Evolutionary conservation across 30 jellyfish, hydroid and myxozoan species (phyloP), one percentile per base, ranked within the genome.

Genomic region (Cassiopea andromeda): DNA sequence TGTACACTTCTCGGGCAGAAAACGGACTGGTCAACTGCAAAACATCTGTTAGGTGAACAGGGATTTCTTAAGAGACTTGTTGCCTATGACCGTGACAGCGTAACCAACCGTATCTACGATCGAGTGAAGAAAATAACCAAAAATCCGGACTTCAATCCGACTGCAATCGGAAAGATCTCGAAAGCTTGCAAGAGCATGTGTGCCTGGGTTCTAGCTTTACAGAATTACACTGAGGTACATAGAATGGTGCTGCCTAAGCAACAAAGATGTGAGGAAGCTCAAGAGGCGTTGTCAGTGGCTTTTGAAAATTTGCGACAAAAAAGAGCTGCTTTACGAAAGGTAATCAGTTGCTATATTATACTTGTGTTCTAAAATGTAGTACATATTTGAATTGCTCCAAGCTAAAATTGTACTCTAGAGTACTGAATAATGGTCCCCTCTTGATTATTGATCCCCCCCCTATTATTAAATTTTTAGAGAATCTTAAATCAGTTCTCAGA

Each of bases 121-220:
- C 92, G 92, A 15, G 91, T 94, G 68, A 90, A 89, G 91, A 90
- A 87, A 84, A 77, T 89, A 12, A 94, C 98, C 46, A 85, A 83
- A 77, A 94, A 90, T 57, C 90, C 97, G 14, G 97, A 90, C 69
- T 94, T 94, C 89, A 94, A 90, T 69, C 97, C 97, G 77, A 90
- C 92, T 8, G 87, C 97, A n/a, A 92, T 94, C 54, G 98, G 98
- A 6, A 94, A 94, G 90, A 90, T 94, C 1, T 94, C 98, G 18
- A 84, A 76, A 44, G 98, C 98, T 13, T 94, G 98, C 87, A 85
- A 87, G 72, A 94, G 97, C 60, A 90, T 94, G 98, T 94, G 98
- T 71, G 92, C 93, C 15, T 94, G 98, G 98, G 98, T 94, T 17
- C 80, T 94, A 82, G 98, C 98, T 10, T 74, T 94, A 80, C 93